Conservation (phyloP, 1,140 invertebrate species). For the Drosophila pandora region DNA sequence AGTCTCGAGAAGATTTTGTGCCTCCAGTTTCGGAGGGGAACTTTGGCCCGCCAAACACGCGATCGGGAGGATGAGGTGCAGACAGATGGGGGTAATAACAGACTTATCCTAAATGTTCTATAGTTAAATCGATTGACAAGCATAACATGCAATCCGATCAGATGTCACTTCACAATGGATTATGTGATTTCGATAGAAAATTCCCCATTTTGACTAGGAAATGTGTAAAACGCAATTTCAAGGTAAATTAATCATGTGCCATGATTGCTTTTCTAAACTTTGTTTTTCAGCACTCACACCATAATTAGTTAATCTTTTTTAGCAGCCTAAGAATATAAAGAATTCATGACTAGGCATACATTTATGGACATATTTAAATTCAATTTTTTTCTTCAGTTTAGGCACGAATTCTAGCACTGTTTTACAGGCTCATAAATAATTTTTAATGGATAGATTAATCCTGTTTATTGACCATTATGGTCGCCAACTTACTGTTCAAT, state of each 20-base stretch:
- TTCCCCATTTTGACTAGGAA: constrained; percentile 20
- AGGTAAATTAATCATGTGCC: constrained; percentile 1
- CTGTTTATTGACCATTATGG: neutral
- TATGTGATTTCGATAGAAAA: constrained; percentile 13
- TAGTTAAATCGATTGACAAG: constrained; percentile 33
- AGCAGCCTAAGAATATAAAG: neutral
- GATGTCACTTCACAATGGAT: constrained; percentile 28
- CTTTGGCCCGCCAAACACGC: constrained; percentile 32
- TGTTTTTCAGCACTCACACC: neutral
- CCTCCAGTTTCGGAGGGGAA: constrained; percentile 28
- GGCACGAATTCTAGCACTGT: constrained; percentile 4
- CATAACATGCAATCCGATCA: constrained; percentile 29
- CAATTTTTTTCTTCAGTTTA: neutral
- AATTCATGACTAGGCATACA: neutral
- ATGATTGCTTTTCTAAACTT: constrained; percentile 4
- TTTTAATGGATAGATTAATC: constrained; percentile 9
- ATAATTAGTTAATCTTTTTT: neutral
- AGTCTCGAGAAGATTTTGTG: constrained; percentile 26
- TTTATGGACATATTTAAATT: neutral
- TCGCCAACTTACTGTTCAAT: constrained; percentile 74
- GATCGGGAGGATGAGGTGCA: constrained; percentile 27
- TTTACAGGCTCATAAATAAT: constrained; percentile 30
- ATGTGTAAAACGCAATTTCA: constrained; percentile 1
- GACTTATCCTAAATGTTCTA: constrained; percentile 6
- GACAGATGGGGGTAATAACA: constrained; percentile 2